phyloP scores from a whole-genome alignment of 2,797 vertebrate genomes.

The Lates japonicus region DNA sequence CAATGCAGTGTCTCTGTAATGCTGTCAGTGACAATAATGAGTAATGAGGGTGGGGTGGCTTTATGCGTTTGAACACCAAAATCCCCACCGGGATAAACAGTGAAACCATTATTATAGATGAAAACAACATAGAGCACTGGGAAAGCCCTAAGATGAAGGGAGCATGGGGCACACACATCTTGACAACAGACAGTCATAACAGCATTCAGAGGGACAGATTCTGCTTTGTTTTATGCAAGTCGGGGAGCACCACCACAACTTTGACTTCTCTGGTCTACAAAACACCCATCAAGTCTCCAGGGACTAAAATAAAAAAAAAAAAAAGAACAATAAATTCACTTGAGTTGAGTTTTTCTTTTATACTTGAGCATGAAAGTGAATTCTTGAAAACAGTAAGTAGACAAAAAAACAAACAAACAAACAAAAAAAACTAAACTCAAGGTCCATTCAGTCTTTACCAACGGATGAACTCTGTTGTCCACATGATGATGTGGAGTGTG shows the following conservation, averaged over 20 bases:
- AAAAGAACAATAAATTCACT: slow-evolving; percentile 9
- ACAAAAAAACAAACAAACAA: no score
- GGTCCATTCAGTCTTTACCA: not conserved
- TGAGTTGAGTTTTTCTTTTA: slow-evolving; percentile 25
- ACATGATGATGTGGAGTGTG: no score
- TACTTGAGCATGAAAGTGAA: not conserved
- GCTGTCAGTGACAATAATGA: slow-evolving; percentile 50
- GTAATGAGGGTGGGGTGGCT: slow-evolving; percentile 60
- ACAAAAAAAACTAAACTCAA: not conserved
- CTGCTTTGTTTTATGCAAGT: slow-evolving; percentile 42
- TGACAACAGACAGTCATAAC: slow-evolving; percentile 60
- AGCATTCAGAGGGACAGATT: slow-evolving; percentile 39
- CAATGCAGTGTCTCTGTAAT: slow-evolving; percentile 15
- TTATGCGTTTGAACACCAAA: slow-evolving; percentile 55
- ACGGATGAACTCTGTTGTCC: no score
- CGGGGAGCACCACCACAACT: slow-evolving; percentile 30
- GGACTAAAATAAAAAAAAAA: slow-evolving; percentile 8
- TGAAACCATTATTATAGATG: slow-evolving; percentile 55
- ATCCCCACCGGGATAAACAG: slow-evolving; percentile 65
- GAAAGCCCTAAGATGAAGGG: slow-evolving; percentile 58
- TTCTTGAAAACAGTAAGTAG: not conserved
- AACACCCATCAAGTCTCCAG: slow-evolving; percentile 14
- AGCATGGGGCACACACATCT: slow-evolving; percentile 53
- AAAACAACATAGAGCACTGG: slow-evolving; percentile 55
- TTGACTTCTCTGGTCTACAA: not conserved